Evolutionary conservation across 2,113 vertebrate species (phyloP), one percentile per base, ranked within the genome.

Genomic region (Talpa occidentalis): DNA sequence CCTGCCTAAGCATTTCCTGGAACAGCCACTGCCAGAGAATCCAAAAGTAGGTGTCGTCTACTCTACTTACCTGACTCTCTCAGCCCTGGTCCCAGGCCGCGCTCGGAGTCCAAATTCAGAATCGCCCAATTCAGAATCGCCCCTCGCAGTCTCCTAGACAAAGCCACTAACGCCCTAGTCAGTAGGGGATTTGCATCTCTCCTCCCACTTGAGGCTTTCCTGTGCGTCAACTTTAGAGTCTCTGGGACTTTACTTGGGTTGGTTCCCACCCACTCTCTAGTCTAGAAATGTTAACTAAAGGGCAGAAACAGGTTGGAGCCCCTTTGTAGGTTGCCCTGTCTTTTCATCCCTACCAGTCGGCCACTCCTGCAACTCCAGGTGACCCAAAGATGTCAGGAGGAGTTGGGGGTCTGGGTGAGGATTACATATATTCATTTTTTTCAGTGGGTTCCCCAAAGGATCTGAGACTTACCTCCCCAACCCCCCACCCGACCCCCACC

Each of bases 171-270:
- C 40, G 3, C 24, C 64, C 32, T 17, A 35, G 2, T 76, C 81
- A 44, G 30, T 4, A 82, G 78, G 32, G 28, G n/a, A 97, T 97
- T 97, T 97, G 94, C 97, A 97, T 96, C 54, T 94, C 97, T 90
- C 97, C 97, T 60, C 97, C 97, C 94, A 90, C 96, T 84, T 86
- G 95, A 97, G 97, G 97, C 97, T 97, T 98, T 98, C 97, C 97
- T 95, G 97, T 97, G 95, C 96, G 97, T 97, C 97, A 98, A 66
- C 40, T 62, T 52, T 64, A 8, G 64, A 76, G 86, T 69, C 80
- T 78, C 54, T 42, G 92, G 96, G 97, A 93, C 96, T 96, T 95
- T 82, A 82, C 93, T 69, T 19, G 26, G 16, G 72, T 66, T 22
- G 3, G 67, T 86, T 94, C 94, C 83, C 94, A 82, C 95, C 94